phyloP scores from a whole-genome alignment of 2,113 vertebrate species.

The Protobothrops mucrosquamatus region DNA sequence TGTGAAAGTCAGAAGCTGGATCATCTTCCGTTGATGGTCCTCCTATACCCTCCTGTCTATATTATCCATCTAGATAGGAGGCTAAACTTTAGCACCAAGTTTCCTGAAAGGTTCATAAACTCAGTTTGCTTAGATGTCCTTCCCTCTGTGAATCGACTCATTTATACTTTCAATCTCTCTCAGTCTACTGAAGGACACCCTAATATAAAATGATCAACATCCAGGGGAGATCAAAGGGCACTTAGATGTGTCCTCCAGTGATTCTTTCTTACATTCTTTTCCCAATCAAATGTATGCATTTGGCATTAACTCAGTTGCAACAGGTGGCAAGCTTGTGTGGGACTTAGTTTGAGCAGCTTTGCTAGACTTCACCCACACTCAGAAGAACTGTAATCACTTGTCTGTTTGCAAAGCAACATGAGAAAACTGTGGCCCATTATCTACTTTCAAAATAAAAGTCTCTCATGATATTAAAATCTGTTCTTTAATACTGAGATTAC shows the following conservation, averaged over 20 bases:
- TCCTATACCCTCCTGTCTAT: neutral
- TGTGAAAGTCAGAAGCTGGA: neutral
- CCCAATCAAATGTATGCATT: neutral
- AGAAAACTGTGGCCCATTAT: neutral
- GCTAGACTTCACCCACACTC: neutral
- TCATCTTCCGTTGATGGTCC: neutral
- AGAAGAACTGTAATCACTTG: neutral
- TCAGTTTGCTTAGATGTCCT: neutral
- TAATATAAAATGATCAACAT: neutral
- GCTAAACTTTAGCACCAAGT: neutral
- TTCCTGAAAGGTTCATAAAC: neutral
- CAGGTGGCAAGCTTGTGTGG: neutral
- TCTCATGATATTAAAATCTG: neutral
- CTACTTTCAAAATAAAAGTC: neutral
- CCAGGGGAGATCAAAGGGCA: neutral
- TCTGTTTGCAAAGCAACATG: neutral
- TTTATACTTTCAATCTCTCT: neutral
- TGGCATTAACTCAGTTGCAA: neutral
- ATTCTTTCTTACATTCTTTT: neutral
- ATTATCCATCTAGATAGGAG: neutral
- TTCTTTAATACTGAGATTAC: neutral
- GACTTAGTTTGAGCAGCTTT: neutral
- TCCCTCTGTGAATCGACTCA: neutral
- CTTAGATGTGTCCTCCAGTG: neutral
- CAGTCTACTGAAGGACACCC: no score